Base-by-base conservation (phyloP, 2,888 invertebrate species). In the Rapana venosa region DNA sequence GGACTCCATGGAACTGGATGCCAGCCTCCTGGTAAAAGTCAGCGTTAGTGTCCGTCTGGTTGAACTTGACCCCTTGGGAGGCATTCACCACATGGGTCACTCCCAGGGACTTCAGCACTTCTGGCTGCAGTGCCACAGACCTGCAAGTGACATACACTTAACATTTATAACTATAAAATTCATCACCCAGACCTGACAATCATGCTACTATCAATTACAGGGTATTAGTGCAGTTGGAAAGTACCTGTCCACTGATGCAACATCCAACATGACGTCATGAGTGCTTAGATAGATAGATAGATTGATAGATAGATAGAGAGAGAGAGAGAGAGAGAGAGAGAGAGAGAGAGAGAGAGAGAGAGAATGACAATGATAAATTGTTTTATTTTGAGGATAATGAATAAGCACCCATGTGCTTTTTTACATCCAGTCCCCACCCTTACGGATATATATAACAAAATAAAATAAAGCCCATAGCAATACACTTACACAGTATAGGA, bases 11-110 rank as follows among this genome's bases (percentile, higher is more conserved):
- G 96, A 98, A 98, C 93, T 97, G 97, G 92, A 97, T 97, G 35
- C 97, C 97, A 93, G 97, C 97, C 94, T 97, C 97, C 91, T 97
- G 97, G 96, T 98, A 98, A 96, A 97, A 98, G 88, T 97, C 96
- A 94, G 97, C 97, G 94, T 97, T 97, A 0, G 98, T 98, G 95
- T 98, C 97, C 87, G 98, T 98, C 96, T 98, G 98, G 15, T 97
- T 95, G 86, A 95, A 94, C 90, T 94, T 94, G 91, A 97, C 97
- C 86, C 98, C 98, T 96, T 98, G 98, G 5, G 98, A 98, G 70
- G 98, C 97, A 96, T 98, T 98, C 81, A 98, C 96, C 30, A 98
- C 97, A 95, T 98, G 98, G 92, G 98, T 98, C 90, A 98, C 97
- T 84, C 98, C 97, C 97, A 98, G 97, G 91, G 97, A 97, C 92